Evolutionary conservation across 2,113 vertebrate species (phyloP), one percentile per base, ranked within the genome.

Genomic region (Paradoxurus hermaphroditus): DNA sequence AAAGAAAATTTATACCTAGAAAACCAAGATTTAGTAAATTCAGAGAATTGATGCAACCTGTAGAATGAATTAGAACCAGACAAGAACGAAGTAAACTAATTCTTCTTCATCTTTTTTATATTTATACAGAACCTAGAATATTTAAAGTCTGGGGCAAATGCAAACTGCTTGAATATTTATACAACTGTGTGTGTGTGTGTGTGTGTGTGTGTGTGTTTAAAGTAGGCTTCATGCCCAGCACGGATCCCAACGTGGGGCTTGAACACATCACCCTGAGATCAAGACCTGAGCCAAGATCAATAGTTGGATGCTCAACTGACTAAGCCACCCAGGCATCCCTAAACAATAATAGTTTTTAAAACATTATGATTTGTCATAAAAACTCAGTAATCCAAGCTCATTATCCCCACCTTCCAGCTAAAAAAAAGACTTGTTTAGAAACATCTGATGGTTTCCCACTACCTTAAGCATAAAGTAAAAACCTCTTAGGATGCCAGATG

Each of bases 1-100:
- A 41, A 84, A 96, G 27, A 91, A 85, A 93, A 83, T 77, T 95
- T 90, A 90, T 11, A 83, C 5, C 8, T 73, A 39, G 73, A 96
- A 79, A 97, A 95, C 7, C 27, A 78, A 95, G n/a, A 91, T 39
- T 92, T 7, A 88, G 63, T 19, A 98, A 95, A 49, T 67, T 15
- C 46, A 91, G n/a, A 93, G 84, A 94, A 62, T 10, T 70, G 51
- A 97, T 25, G 7, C 59, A 95, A 70, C 13, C 16, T 39, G 53
- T n/a, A 44, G 19, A 84, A 94, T 92, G 70, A 98, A 81, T 77
- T 84, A 63, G 31, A 94, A 81, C 18, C 68, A 46, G 51, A 95
- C 18, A 95, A 91, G 79, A 83, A 92, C 51, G 70, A 85, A 91
- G 65, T 56, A 34, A 92, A 36, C 65, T 67, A 95, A 70, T 97